Evolutionary conservation across 2,888 invertebrate species (phyloP), one percentile per base, ranked within the genome.

Genomic region (Heteropelma amictum): DNA sequence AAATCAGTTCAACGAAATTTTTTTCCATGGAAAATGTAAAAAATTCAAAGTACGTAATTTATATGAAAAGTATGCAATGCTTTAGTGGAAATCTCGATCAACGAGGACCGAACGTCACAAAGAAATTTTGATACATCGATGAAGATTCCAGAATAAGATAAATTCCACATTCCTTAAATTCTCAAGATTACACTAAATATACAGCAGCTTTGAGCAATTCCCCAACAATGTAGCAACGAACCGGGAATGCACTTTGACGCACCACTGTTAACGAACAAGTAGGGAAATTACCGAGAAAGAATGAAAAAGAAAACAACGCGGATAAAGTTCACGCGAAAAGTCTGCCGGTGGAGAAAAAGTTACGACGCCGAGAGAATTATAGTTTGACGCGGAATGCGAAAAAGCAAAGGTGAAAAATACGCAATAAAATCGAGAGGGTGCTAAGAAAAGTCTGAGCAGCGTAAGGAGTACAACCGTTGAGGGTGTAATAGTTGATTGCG

Each of bases 251-350:
- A 10, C 3, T 38, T 26, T 33, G 49, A 23, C 40, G 12, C 8
- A 30, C 33, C 54, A 61, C 76, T 73, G 73, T 78, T 76, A 80
- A 76, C 47, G 72, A 75, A 80, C 6, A n/a, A 63, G 35, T 26
- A 33, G 3, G 17, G 26, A 26, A 38, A 14, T 38, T 5, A 60
- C 14, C 8, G n/a, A 19, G 42, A 6, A 3, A 42, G n/a, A 28
- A 56, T 40, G 23, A 35, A 14, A 6, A 33, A 17, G 21, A 45
- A 47, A 74, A 64, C 19, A 54, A 54, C 35, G 53, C 17, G 38
- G 47, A 38, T 3, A 8, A 61, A 42, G 23, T 40, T 49, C 12
- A 6, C 35, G n/a, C 5, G 45, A 40, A 61, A 76, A 70, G 58
- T 53, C 26, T 23, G 51, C 54, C 38, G 38, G 26, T 45, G 26